Percentiles rank a stretch among this genome's conserved stretches.
phyloP scores from a whole-genome alignment of 1,140 invertebrate species.

The Neuroterus valhalla region DNA sequence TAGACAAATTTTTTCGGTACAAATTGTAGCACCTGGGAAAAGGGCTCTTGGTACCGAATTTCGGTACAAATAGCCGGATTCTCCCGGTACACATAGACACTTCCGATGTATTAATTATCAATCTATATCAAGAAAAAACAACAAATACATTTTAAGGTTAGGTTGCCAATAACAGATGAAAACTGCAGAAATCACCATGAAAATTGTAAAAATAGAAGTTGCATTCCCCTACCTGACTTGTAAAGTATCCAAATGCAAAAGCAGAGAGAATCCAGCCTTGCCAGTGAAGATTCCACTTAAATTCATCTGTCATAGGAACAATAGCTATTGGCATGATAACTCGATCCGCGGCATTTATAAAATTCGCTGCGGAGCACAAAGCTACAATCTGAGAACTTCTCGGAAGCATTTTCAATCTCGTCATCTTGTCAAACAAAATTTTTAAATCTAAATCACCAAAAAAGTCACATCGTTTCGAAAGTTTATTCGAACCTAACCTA shows the following conservation, averaged over 20 bases:
- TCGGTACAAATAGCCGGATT: no score
- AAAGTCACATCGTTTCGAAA: slow-evolving; percentile 7
- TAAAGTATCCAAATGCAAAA: slow-evolving; percentile 88
- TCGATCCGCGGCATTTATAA: slow-evolving; percentile 87
- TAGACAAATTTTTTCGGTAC: no score
- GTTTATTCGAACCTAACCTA: not conserved
- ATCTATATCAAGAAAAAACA: slow-evolving; percentile 40
- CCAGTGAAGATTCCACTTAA: slow-evolving; percentile 83
- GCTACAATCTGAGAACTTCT: slow-evolving; percentile 80
- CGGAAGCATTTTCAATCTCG: slow-evolving; percentile 73
- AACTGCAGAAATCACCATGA: not conserved
- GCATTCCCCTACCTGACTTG: slow-evolving; percentile 79
- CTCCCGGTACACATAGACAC: no score
- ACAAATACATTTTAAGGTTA: not conserved
- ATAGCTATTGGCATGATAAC: slow-evolving; percentile 90
- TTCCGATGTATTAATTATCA: no score
- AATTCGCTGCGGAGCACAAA: slow-evolving; percentile 85
- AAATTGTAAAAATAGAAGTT: not conserved
- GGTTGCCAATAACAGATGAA: not conserved
- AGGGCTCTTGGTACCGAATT: no score
- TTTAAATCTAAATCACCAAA: not conserved
- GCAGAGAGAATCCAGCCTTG: slow-evolving; percentile 88
- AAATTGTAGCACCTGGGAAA: no score
- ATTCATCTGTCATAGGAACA: slow-evolving; percentile 85
- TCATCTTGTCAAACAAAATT: slow-evolving; percentile 60